A percentile compares a stretch with the other conserved stretches of the same genome.
These are phyloP conservation scores for Odontocerum albicorne DNA, from an alignment of 2,888 invertebrate species.

Conservation along the genomic window DNA sequence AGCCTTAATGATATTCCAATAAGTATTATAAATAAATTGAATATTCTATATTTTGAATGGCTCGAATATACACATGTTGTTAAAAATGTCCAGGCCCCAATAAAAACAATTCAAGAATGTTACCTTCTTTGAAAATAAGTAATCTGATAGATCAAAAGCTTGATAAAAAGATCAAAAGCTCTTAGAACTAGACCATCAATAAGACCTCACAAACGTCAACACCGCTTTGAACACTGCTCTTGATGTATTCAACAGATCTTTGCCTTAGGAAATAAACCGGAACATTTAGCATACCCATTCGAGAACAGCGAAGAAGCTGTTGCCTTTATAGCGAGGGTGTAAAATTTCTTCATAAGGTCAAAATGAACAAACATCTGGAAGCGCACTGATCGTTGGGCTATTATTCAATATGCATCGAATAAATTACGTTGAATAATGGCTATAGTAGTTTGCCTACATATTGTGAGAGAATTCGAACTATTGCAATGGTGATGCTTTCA, in stretches of 20 bases:
- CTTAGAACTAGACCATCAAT: too few relatives aligned
- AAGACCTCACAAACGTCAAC: too few relatives aligned
- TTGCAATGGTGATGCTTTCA: too few relatives aligned
- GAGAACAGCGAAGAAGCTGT: neutral
- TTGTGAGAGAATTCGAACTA: neutral
- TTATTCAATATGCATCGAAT: slow-evolving; percentile 17
- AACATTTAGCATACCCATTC: neutral
- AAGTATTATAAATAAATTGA: too few relatives aligned
- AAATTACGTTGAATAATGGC: slow-evolving; percentile 17
- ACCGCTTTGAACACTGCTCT: neutral
- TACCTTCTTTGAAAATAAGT: too few relatives aligned
- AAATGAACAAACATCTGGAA: neutral
- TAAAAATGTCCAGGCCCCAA: too few relatives aligned
- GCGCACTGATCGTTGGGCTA: neutral
- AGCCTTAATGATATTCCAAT: too few relatives aligned
- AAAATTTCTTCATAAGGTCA: neutral
- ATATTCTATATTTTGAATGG: too few relatives aligned
- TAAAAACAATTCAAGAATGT: too few relatives aligned
- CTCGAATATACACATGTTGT: too few relatives aligned
- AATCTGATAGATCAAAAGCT: too few relatives aligned
- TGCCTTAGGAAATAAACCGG: neutral
- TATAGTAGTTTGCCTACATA: neutral
- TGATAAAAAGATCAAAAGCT: too few relatives aligned
- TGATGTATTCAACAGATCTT: neutral
- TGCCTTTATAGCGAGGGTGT: neutral